phyloP scores from a whole-genome alignment of 2,797 vertebrate genomes.

The Hirundo rustica region DNA sequence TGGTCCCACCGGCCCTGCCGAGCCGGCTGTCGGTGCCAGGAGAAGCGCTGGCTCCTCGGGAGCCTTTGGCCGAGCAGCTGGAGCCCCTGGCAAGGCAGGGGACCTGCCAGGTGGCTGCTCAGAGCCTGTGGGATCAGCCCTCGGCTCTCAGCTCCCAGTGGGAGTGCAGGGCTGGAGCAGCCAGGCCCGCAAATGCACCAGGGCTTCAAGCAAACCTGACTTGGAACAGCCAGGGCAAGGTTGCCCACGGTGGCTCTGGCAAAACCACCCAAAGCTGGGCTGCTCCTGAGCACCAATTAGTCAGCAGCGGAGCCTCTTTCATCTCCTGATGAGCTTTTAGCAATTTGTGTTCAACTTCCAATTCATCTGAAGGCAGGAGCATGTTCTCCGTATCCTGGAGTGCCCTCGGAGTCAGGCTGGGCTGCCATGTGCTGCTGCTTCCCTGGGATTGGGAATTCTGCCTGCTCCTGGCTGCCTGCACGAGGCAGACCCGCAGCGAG shows the following conservation, averaged over 20 bases:
- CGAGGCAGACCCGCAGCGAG: background rate
- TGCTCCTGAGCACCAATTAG: background rate
- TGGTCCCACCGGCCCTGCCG: background rate
- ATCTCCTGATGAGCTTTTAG: background rate
- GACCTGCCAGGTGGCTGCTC: background rate
- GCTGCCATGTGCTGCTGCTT: background rate
- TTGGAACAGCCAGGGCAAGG: background rate
- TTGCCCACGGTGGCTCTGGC: background rate
- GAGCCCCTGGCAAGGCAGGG: background rate
- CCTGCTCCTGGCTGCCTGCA: background rate
- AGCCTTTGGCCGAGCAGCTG: background rate
- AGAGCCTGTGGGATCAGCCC: background rate
- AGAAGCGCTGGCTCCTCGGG: background rate
- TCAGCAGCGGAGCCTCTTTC: background rate
- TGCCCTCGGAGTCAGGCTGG: background rate
- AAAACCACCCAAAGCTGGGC: background rate
- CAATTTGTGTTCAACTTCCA: background rate
- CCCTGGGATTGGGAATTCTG: background rate
- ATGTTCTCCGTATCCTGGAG: background rate
- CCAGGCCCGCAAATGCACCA: background rate
- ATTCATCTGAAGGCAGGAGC: background rate
- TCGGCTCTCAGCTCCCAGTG: slow-evolving; percentile 1
- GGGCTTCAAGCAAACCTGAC: background rate
- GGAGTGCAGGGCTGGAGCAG: background rate
- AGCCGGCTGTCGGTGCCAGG: background rate